These are phyloP conservation scores for Myotis planiceps DNA, from an alignment of 2,797 vertebrate genomes.

Conservation along the genomic window DNA sequence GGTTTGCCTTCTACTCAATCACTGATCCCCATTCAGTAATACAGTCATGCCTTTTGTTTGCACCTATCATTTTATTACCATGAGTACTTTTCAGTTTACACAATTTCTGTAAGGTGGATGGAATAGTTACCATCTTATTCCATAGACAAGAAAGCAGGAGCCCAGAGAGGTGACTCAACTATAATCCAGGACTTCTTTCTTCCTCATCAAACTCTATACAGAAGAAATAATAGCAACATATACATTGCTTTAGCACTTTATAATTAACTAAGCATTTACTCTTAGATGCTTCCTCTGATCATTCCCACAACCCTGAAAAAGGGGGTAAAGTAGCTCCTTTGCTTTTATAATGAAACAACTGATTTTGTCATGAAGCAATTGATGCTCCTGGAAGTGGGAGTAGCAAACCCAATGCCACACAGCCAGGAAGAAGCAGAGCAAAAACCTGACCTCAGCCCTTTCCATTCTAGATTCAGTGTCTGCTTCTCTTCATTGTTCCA, in stretches of 20 bases:
- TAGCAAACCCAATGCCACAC: background rate
- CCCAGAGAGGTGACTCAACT: background rate
- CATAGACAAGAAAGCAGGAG: background rate
- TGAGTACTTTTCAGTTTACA: background rate
- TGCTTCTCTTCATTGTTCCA: conserved; percentile 14
- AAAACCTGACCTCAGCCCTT: background rate
- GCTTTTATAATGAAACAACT: background rate
- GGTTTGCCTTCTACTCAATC: background rate
- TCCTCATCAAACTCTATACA: background rate
- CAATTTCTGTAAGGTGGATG: background rate
- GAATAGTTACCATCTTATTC: background rate
- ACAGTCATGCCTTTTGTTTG: background rate
- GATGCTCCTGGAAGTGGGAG: background rate
- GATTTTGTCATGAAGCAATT: background rate
- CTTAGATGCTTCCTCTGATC: background rate
- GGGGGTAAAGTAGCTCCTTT: background rate
- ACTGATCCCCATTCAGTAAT: background rate
- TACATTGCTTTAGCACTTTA: conserved; percentile 2
- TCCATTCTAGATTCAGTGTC: background rate
- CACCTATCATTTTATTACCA: background rate
- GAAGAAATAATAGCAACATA: background rate
- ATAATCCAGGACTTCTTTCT: background rate
- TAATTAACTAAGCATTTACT: conserved; percentile 2
- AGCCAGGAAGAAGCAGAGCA: background rate
- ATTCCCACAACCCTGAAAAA: background rate